Evolutionary conservation across 1,140 invertebrate genomes (phyloP).

Genomic region (Hypsibius dujardini): DNA sequence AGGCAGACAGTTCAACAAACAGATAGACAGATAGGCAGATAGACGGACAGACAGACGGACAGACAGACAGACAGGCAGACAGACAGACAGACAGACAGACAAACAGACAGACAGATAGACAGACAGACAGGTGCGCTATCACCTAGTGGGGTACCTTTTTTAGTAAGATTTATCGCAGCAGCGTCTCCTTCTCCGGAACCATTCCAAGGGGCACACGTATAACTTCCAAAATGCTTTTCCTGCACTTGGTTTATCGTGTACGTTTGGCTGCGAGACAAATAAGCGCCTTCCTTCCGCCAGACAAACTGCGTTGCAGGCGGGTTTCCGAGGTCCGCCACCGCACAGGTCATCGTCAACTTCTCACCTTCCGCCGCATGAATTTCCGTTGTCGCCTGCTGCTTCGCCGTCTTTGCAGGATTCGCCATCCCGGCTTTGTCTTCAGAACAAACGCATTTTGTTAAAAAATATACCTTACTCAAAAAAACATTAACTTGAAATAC

Average conservation of each 20-base stretch:
- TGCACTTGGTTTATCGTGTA: neutral
- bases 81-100: too few species aligned
- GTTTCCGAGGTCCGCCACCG: constrained; percentile 10
- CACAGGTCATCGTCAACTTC: constrained; percentile 2
- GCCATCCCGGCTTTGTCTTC: neutral
- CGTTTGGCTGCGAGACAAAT: neutral
- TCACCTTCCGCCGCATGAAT: constrained; percentile 13
- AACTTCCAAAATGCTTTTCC: constrained; percentile 5
- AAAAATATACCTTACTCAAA: neutral
- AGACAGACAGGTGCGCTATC: neutral
- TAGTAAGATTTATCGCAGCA: neutral
- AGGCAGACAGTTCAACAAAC: too few species aligned
- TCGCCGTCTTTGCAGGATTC: neutral
- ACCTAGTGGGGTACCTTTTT: constrained; percentile 6
- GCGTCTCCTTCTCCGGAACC: constrained; percentile 10
- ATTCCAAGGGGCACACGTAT: constrained; percentile 12
- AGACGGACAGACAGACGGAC: too few species aligned
- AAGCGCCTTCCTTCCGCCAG: constrained; percentile 10
- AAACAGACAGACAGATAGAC: too few species aligned
- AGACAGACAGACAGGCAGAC: too few species aligned
- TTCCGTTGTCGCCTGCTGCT: constrained; percentile 9
- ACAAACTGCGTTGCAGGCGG: neutral
- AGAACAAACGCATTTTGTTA: neutral
- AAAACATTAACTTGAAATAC: neutral
- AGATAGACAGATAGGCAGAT: too few species aligned